phyloP scores from a whole-genome alignment of 1,140 invertebrate genomes.

The Calosoma granatense region DNA sequence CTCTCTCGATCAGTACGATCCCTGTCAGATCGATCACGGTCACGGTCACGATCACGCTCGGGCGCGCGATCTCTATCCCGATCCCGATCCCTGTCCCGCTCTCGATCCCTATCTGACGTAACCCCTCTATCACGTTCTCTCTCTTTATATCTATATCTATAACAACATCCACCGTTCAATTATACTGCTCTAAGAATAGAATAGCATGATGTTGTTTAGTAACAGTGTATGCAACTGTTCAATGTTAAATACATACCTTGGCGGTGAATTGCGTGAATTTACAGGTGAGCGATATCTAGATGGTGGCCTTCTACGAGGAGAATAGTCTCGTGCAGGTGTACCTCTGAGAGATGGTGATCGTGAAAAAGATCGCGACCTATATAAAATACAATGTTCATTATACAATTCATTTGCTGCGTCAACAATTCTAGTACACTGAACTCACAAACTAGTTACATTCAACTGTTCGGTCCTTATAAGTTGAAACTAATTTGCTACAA shows the following conservation, averaged over 20 bases:
- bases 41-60: conserved; percentile 26
- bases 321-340: conserved; percentile 10
- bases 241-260: not conserved
- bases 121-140: not conserved
- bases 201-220: too few species aligned
- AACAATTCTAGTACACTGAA: too few species aligned
- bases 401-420: too few species aligned
- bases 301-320: conserved; percentile 9
- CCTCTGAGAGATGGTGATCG: conserved; percentile 11
- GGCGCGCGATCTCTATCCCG: conserved; percentile 1
- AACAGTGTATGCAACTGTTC: too few species aligned
- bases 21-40: conserved; percentile 10
- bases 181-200: too few species aligned
- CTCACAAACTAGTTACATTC: too few species aligned
- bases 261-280: not conserved
- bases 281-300: conserved; percentile 9
- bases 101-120: conserved; percentile 11
- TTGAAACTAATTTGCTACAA: too few species aligned
- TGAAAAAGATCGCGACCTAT: conserved; percentile 15
- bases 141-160: not conserved
- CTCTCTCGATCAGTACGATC: conserved; percentile 2
- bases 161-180: not conserved
- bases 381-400: too few species aligned
- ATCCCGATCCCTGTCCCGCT: conserved; percentile 13
- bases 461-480: too few species aligned